Conservation (phyloP, 2,888 invertebrate species). For the Gortyna flavago region DNA sequence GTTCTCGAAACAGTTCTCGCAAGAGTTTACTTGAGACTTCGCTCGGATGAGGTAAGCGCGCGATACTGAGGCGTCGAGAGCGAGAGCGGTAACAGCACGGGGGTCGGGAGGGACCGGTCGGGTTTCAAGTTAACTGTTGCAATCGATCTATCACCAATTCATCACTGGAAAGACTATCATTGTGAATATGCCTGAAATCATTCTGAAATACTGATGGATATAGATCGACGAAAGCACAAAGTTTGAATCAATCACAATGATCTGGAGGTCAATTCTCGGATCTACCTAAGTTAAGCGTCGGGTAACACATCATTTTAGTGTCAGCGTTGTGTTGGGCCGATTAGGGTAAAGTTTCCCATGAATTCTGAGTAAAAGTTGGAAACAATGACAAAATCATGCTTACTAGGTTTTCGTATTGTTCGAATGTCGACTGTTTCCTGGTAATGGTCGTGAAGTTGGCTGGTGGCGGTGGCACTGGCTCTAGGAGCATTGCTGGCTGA, state of each 20-base stretch:
- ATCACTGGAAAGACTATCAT: neutral
- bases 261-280: too few species aligned
- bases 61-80: too few species aligned
- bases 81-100: too few species aligned
- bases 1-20: too few species aligned
- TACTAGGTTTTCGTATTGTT: neutral
- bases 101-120: too few species aligned
- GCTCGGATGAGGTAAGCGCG: too few species aligned
- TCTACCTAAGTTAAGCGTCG: neutral
- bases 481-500: neutral
- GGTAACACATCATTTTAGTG: neutral
- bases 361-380: neutral
- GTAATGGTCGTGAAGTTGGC: neutral
- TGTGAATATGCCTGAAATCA: neutral
- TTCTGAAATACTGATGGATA: neutral
- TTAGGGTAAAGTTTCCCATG: neutral
- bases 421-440: too few species aligned
- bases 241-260: too few species aligned
- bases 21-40: too few species aligned
- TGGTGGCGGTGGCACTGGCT: neutral
- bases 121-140: too few species aligned
- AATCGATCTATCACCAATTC: neutral
- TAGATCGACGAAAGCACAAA: neutral
- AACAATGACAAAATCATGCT: conserved; percentile 1
- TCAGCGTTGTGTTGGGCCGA: too few species aligned